A percentile compares a stretch with the other conserved stretches of the same genome.
These are phyloP conservation scores for Amblyopsis hoosieri DNA, from an alignment of 2,797 vertebrate species.

Conservation along the genomic window DNA sequence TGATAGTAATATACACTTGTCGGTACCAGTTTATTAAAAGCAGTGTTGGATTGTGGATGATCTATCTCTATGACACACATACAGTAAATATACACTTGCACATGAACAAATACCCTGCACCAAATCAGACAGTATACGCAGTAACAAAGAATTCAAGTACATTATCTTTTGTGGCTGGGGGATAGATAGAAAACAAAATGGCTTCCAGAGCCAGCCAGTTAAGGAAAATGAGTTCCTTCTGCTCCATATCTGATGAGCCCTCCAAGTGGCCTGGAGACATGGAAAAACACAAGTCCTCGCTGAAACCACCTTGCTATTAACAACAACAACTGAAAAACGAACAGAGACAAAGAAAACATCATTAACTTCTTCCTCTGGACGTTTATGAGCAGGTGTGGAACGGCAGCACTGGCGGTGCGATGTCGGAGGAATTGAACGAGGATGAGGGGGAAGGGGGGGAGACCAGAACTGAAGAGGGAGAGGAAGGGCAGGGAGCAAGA, in stretches of 20 bases:
- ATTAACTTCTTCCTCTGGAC: slow-evolving; percentile 66
- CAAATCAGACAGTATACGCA: background rate
- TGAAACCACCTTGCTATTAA: slow-evolving; percentile 60
- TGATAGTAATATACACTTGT: too few relatives aligned
- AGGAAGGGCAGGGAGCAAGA: slow-evolving; percentile 15
- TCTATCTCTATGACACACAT: too few relatives aligned
- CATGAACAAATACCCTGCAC: too few relatives aligned
- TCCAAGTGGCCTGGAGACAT: slow-evolving; percentile 38
- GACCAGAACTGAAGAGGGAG: slow-evolving; percentile 23
- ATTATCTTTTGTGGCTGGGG: background rate
- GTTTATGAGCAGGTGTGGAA: slow-evolving; percentile 74
- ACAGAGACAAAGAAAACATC: slow-evolving; percentile 61
- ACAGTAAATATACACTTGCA: too few relatives aligned
- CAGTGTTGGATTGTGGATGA: too few relatives aligned
- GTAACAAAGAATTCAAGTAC: background rate
- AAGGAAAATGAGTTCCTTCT: slow-evolving; percentile 2
- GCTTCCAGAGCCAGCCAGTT: background rate
- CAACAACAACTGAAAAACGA: slow-evolving; percentile 46
- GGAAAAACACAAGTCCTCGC: slow-evolving; percentile 31
- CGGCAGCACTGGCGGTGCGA: slow-evolving; percentile 33
- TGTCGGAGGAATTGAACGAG: slow-evolving; percentile 49
- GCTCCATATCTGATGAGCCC: slow-evolving; percentile 32
- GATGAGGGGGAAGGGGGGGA: slow-evolving; percentile 20
- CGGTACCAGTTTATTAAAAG: too few relatives aligned
- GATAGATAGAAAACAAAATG: background rate